Evolutionary conservation across 2,113 vertebrate genomes (phyloP), one percentile per base, ranked within the genome.

Genomic region (Brachyhypopomus occidentalis): DNA sequence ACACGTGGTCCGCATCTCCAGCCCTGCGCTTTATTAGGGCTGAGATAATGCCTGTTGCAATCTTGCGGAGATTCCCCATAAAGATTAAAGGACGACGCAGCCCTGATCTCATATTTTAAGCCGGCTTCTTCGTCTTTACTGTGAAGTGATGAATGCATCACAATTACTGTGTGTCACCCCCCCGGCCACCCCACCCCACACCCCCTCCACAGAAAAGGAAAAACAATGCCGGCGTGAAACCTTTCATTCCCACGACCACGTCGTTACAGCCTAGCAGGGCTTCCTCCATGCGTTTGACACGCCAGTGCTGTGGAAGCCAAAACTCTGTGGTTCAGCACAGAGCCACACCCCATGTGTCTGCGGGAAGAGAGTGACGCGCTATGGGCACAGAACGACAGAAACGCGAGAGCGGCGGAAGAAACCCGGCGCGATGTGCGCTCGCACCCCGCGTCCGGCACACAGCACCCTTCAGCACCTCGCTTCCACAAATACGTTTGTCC

Each of bases 31-130:
- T 92, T 89, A 90, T 89, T 77, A 77, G 84, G 85, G 81, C 27
- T 64, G 77, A 87, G 88, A 85, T 92, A 90, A 91, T 90, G 84
- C 58, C 52, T 86, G 66, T 90, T 92, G 90, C 86, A 52, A 91
- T 90, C 89, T 90, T 1, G 81, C 86, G 52, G 88, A 5, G 87
- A 89, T 89, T 90, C 75, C 85, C 86, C 83, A 85, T 88, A 86
- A 91, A 92, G 88, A 90, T 88, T 88, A 87, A 87, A 88, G 87
- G 70, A 89, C 86, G 88, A 86, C 79, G 79, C 25, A 62, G 84
- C 86, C 85, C 70, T 45, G 72, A 84, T 83, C 77, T 59, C 87
- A 75, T 83, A 85, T 56, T 88, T 91, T 86, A 87, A 71, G 81
- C 86, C 72, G 72, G 62, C 77, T 80, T 72, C 72, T 77, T 83